phyloP scores from a whole-genome alignment of 2,797 vertebrate genomes.

The Clamator glandarius region DNA sequence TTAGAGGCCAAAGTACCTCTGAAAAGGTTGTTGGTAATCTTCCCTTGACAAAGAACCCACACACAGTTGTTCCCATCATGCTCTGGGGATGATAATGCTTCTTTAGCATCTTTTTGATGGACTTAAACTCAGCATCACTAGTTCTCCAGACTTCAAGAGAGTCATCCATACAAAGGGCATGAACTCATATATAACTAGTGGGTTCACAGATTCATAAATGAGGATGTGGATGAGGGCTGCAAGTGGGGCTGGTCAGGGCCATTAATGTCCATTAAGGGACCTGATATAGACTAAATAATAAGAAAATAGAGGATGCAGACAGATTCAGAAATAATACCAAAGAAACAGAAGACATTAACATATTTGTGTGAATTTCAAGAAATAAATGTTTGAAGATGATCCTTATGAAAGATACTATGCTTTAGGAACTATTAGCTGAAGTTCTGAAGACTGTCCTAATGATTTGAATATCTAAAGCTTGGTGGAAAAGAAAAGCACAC shows the following conservation, averaged over 20 bases:
- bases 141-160: neutral
- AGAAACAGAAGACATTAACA: neutral
- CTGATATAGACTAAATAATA: neutral
- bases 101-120: neutral
- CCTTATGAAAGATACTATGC: fast-evolving
- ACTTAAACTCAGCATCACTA: neutral
- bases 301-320: neutral
- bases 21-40: neutral
- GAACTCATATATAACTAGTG: neutral
- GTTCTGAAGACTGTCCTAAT: neutral
- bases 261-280: too few relatives aligned
- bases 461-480: neutral
- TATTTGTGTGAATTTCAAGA: neutral
- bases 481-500: neutral
- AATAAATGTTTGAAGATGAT: neutral
- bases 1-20: neutral
- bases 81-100: neutral
- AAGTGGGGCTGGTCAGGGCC: neutral
- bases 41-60: neutral
- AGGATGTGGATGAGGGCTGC: neutral
- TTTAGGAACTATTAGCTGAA: neutral
- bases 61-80: neutral
- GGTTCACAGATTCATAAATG: neutral
- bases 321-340: neutral
- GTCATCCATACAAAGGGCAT: fast-evolving